These are phyloP conservation scores for Antechinus stuartii DNA, from an alignment of 2,113 vertebrate species.

Conservation along the genomic window DNA sequence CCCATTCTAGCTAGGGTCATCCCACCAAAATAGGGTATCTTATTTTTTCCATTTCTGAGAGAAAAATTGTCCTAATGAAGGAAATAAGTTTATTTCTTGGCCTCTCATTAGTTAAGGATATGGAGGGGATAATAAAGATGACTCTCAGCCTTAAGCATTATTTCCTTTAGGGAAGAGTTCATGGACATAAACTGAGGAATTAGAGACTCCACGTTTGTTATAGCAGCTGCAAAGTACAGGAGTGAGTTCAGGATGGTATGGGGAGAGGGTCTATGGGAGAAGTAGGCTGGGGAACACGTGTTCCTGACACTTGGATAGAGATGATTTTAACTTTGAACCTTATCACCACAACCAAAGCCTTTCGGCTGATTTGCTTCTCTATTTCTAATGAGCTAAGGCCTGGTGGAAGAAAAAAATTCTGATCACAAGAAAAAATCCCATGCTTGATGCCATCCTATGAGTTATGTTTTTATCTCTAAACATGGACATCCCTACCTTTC, in stretches of 20 bases:
- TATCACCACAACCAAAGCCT: not conserved
- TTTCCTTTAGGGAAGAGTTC: not conserved
- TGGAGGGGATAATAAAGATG: not conserved
- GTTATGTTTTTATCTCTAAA: not conserved
- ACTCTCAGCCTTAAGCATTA: not conserved
- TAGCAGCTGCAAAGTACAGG: not conserved
- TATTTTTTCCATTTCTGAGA: not conserved
- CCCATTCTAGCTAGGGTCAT: not conserved
- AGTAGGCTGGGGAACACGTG: not conserved
- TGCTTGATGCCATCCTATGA: not conserved
- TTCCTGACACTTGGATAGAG: not conserved
- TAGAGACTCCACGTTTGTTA: not conserved
- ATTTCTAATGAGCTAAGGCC: not conserved
- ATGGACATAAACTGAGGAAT: not conserved
- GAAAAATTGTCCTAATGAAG: not conserved
- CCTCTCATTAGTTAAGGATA: not conserved
- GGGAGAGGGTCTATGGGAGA: not conserved
- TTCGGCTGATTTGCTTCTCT: not conserved
- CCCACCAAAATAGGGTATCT: not conserved
- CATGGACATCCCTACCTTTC: not conserved
- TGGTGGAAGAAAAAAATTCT: not conserved
- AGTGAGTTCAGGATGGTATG: not conserved
- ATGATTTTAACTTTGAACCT: not conserved
- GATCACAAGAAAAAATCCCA: not conserved
- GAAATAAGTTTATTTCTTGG: not conserved